phyloP scores from a whole-genome alignment of 2,113 vertebrate species.

The Vombatus ursinus region DNA sequence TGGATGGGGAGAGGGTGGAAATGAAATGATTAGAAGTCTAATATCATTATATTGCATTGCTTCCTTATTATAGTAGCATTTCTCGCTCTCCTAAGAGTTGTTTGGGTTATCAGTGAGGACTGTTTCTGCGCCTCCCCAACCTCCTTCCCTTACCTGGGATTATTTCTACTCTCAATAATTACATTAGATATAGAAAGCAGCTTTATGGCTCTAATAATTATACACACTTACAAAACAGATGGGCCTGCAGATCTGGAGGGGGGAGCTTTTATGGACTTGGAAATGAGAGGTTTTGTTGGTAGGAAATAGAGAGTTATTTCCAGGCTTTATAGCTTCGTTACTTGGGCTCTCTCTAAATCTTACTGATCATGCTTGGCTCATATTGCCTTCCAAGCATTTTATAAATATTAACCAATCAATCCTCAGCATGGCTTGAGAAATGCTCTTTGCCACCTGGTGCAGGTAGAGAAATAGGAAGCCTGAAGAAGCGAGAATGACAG shows the following conservation, averaged over 20 bases:
- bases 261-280: slow-evolving; percentile 72
- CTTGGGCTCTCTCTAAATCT: slow-evolving; percentile 74
- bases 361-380: slow-evolving; percentile 63
- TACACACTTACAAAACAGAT: slow-evolving; percentile 73
- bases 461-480: not conserved
- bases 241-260: slow-evolving; percentile 54
- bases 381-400: slow-evolving; percentile 56
- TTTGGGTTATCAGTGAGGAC: slow-evolving; percentile 38
- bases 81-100: slow-evolving; percentile 59
- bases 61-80: slow-evolving; percentile 53
- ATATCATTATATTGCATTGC: slow-evolving; percentile 70
- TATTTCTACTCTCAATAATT: slow-evolving; percentile 67
- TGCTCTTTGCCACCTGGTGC: not conserved
- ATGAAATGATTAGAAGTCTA: slow-evolving; percentile 37
- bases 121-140: not conserved
- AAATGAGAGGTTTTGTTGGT: slow-evolving; percentile 75
- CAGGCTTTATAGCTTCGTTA: slow-evolving; percentile 73
- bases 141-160: slow-evolving; percentile 57
- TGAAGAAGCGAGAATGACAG: not conserved
- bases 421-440: slow-evolving; percentile 15
- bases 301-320: slow-evolving; percentile 77
- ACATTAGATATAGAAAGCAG: slow-evolving; percentile 74
- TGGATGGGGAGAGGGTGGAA: not conserved
- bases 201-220: slow-evolving; percentile 78
- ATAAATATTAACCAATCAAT: slow-evolving; percentile 40